Evolutionary conservation across 2,888 invertebrate genomes (phyloP).

Genomic region (Taenaris catops): DNA sequence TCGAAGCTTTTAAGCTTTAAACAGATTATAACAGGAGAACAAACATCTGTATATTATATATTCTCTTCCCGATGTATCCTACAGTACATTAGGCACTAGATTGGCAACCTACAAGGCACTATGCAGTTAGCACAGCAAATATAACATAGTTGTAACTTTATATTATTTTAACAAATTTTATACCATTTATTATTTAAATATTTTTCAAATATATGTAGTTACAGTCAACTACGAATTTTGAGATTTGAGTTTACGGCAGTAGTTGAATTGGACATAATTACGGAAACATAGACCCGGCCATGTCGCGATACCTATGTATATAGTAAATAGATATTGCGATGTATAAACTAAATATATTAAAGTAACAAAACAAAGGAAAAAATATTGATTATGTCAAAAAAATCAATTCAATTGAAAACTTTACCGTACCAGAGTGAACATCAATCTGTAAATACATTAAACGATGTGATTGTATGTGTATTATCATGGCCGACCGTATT

Average conservation of each 20-base stretch:
- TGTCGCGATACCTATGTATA: too few relatives aligned
- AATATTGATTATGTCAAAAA: too few relatives aligned
- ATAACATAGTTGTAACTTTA: constrained; percentile 49
- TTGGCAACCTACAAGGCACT: constrained; percentile 82
- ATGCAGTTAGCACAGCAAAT: constrained; percentile 79
- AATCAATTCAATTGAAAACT: too few relatives aligned
- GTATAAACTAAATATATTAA: too few relatives aligned
- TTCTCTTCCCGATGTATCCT: constrained; percentile 34
- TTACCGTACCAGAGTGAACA: too few relatives aligned
- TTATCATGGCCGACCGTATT: too few relatives aligned
- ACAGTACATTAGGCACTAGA: constrained; percentile 75
- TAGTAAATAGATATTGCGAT: too few relatives aligned
- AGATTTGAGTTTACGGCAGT: constrained; percentile 6
- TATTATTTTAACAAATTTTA: constrained; percentile 45
- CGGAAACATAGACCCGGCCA: too few relatives aligned
- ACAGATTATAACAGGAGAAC: constrained; percentile 29
- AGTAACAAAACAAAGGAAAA: too few relatives aligned
- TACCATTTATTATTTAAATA: constrained; percentile 30
- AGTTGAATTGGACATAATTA: too few relatives aligned
- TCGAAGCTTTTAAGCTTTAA: constrained; percentile 29
- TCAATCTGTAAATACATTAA: too few relatives aligned
- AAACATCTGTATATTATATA: constrained; percentile 28
- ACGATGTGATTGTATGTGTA: too few relatives aligned
- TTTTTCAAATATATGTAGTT: constrained; percentile 26
- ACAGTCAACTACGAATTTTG: not conserved